Evolutionary conservation across 1,140 invertebrate genomes (phyloP).

Genomic region (Hestina assimilis): DNA sequence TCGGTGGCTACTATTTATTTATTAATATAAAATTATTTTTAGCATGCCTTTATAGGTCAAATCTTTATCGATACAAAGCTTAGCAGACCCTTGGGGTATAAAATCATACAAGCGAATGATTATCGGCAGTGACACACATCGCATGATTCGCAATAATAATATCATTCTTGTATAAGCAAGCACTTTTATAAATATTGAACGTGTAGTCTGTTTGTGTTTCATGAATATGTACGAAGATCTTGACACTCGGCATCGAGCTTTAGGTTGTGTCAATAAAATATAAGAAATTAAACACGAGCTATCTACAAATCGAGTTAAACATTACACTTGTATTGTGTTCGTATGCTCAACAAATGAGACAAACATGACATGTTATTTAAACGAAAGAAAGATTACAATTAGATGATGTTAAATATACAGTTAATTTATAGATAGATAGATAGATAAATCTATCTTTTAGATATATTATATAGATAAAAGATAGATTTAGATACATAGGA

Average conservation of each 20-base stretch:
- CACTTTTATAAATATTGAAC: constrained; percentile 49
- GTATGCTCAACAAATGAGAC: no score
- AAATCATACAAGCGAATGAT: constrained; percentile 56
- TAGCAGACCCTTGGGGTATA: constrained; percentile 41
- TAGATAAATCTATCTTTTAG: no score
- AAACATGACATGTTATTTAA: no score
- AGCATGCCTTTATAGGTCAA: constrained; percentile 28
- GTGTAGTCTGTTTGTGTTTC: constrained; percentile 18
- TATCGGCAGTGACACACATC: constrained; percentile 65
- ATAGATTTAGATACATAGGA: no score
- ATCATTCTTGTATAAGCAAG: constrained; percentile 28
- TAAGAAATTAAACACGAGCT: background rate
- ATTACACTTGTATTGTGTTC: no score
- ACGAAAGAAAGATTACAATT: no score
- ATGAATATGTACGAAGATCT: constrained; percentile 28
- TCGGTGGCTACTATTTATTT: no score
- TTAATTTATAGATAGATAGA: no score
- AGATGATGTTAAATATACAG: no score
- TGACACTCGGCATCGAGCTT: constrained; percentile 22
- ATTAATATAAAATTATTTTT: background rate
- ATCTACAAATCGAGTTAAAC: background rate
- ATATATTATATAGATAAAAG: no score
- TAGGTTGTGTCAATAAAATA: constrained; percentile 27
- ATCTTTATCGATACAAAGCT: constrained; percentile 18
- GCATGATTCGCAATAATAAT: constrained; percentile 61